A percentile compares a stretch with the other conserved stretches of the same genome.
Evolutionary conservation across 2,888 invertebrate genomes (phyloP).

Genomic region (Limenitis camilla): DNA sequence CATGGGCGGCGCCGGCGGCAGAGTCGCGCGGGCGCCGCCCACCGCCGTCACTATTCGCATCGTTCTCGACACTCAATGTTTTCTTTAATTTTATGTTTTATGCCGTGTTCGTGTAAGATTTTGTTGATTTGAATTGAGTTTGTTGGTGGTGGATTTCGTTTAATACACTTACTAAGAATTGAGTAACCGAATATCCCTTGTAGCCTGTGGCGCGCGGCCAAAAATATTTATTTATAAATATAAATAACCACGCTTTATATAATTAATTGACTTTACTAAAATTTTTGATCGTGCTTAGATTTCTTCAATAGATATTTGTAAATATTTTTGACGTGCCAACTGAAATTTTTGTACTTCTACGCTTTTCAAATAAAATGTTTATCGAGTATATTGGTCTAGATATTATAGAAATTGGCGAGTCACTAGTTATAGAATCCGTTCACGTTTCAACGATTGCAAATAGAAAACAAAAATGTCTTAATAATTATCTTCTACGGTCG

Average conservation of each 20-base stretch:
- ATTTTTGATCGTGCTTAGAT: not conserved
- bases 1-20: conserved; percentile 67
- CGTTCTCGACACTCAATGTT: conserved; percentile 72
- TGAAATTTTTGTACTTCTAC: not conserved
- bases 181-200: conserved; percentile 34
- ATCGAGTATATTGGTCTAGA: not conserved
- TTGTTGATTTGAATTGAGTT: conserved; percentile 71
- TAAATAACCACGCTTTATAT: conserved; percentile 8
- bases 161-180: conserved; percentile 65
- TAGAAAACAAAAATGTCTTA: not conserved
- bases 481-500: not conserved
- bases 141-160: conserved; percentile 76
- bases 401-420: conserved; percentile 13
- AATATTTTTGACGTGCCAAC: not conserved
- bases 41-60: conserved; percentile 62
- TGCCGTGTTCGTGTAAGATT: conserved; percentile 74
- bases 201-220: conserved; percentile 30
- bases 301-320: not conserved
- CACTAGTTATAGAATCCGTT: conserved; percentile 21
- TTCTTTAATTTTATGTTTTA: conserved; percentile 67
- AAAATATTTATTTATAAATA: conserved; percentile 4
- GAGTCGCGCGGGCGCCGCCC: conserved; percentile 60
- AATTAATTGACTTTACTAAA: conserved; percentile 12
- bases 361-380: not conserved
- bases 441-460: conserved; percentile 18